Percentiles rank a stretch among this genome's conserved stretches.
These are phyloP conservation scores for Lepidurus apus DNA, from an alignment of 1,140 invertebrate species.

Conservation along the genomic window DNA sequence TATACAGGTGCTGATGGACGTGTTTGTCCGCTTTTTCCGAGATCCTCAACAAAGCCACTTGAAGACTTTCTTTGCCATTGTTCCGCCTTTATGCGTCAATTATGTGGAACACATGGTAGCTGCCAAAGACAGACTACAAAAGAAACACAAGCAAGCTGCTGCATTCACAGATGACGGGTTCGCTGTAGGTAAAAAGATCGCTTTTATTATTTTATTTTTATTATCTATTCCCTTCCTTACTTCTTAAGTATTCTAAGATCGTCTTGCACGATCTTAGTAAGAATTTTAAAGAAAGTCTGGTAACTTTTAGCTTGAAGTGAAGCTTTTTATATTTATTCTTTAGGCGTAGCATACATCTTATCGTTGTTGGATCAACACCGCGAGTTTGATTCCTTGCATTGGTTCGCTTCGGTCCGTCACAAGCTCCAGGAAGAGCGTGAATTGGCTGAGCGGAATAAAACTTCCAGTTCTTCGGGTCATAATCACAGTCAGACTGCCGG, in stretches of 20 bases:
- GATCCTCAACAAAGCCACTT: constrained; percentile 84
- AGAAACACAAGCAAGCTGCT: constrained; percentile 74
- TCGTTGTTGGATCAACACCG: constrained; percentile 59
- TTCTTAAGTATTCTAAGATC: too few relatives aligned
- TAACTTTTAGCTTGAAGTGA: neutral
- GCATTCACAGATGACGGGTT: constrained; percentile 98
- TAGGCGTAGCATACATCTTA: constrained; percentile 64
- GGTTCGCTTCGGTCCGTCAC: constrained; percentile 81
- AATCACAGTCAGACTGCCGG: constrained; percentile 30
- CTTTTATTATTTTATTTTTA: neutral
- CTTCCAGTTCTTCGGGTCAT: neutral
- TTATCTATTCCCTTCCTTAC: constrained; percentile 36
- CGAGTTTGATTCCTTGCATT: constrained; percentile 89
- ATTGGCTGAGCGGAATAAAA: constrained; percentile 33
- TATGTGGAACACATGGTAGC: constrained; percentile 89
- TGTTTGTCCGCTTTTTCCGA: constrained; percentile 82
- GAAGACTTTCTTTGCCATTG: constrained; percentile 86
- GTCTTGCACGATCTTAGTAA: too few relatives aligned
- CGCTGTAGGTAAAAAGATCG: constrained; percentile 70
- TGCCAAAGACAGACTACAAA: constrained; percentile 85
- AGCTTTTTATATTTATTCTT: neutral
- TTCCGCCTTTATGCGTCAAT: constrained; percentile 90
- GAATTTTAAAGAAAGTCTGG: neutral
- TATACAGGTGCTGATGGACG: constrained; percentile 72
- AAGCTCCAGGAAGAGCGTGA: constrained; percentile 45